phyloP scores from a whole-genome alignment of 2,113 vertebrate species.

The Rhegmatorhina hoffmannsi region DNA sequence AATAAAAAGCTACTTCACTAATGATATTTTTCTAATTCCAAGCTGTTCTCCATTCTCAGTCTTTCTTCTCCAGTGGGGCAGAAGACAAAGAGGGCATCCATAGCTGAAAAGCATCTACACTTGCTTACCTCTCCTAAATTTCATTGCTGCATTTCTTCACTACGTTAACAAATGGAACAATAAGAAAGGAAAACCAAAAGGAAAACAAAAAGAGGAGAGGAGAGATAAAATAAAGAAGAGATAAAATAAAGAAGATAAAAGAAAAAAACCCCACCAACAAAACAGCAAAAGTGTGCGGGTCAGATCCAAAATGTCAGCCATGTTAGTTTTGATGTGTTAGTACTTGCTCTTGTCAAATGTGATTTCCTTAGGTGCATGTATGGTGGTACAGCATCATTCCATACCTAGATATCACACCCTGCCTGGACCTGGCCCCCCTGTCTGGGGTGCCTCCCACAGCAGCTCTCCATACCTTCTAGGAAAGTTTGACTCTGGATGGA shows the following conservation, averaged over 20 bases:
- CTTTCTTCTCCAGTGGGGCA: neutral
- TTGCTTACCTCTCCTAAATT: neutral
- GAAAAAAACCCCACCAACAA: neutral
- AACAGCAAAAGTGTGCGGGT: neutral
- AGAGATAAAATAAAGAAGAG: too few relatives aligned
- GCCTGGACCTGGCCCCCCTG: rapidly evolving
- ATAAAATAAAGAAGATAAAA: neutral
- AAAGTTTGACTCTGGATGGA: too few relatives aligned
- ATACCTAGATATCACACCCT: rapidly evolving
- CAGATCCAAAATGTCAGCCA: neutral
- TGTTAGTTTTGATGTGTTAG: neutral
- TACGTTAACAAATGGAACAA: neutral
- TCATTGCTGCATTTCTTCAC: neutral
- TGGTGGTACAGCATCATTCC: neutral
- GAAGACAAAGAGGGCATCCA: neutral
- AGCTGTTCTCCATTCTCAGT: neutral
- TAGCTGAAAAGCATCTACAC: neutral
- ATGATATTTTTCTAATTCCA: neutral
- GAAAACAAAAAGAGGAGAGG: too few relatives aligned
- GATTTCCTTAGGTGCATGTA: rapidly evolving
- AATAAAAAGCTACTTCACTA: neutral
- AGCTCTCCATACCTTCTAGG: neutral
- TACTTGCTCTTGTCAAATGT: neutral
- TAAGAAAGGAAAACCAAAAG: neutral
- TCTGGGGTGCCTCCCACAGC: rapidly evolving